These are phyloP conservation scores for Xiphorhynchus erythropygius DNA, from an alignment of 2,797 vertebrate species.

Conservation along the genomic window DNA sequence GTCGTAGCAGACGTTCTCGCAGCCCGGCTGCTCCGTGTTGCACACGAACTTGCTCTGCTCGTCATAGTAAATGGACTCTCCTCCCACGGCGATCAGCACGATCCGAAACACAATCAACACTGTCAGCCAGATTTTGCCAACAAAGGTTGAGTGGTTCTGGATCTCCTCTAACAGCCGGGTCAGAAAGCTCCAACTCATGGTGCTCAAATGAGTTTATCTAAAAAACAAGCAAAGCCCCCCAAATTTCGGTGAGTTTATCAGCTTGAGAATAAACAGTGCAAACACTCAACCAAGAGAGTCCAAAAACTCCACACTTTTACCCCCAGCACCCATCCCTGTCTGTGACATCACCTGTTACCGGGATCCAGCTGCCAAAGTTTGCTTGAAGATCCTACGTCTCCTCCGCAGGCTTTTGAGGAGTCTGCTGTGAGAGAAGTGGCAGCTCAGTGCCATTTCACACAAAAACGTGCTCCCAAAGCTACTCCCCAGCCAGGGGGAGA, in stretches of 20 bases:
- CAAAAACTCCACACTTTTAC: neutral
- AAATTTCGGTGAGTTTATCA: neutral
- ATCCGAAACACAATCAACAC: slow-evolving; percentile 96
- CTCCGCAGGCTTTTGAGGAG: slow-evolving; percentile 53
- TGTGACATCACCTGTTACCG: slow-evolving; percentile 50
- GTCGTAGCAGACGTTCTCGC: slow-evolving; percentile 97
- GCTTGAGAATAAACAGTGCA: fast-evolving
- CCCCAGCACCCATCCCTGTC: neutral
- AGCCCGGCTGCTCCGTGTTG: slow-evolving; percentile 96
- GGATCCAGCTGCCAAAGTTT: slow-evolving; percentile 46
- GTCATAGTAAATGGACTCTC: slow-evolving; percentile 98
- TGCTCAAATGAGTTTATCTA: slow-evolving; percentile 74
- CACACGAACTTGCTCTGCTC: slow-evolving; percentile 98
- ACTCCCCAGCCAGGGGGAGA: neutral
- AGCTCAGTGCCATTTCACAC: neutral
- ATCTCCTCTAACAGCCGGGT: slow-evolving; percentile 98
- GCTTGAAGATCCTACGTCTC: slow-evolving; percentile 55
- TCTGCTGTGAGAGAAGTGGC: neutral
- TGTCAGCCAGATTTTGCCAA: slow-evolving; percentile 99
- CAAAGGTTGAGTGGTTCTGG: slow-evolving; percentile 99
- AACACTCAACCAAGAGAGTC: neutral
- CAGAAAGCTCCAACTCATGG: slow-evolving; percentile 99
- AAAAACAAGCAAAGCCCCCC: neutral
- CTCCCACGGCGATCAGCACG: slow-evolving; percentile 96
- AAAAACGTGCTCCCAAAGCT: neutral